Conservation (phyloP, 2,797 vertebrate species). For the Balearica regulorum region DNA sequence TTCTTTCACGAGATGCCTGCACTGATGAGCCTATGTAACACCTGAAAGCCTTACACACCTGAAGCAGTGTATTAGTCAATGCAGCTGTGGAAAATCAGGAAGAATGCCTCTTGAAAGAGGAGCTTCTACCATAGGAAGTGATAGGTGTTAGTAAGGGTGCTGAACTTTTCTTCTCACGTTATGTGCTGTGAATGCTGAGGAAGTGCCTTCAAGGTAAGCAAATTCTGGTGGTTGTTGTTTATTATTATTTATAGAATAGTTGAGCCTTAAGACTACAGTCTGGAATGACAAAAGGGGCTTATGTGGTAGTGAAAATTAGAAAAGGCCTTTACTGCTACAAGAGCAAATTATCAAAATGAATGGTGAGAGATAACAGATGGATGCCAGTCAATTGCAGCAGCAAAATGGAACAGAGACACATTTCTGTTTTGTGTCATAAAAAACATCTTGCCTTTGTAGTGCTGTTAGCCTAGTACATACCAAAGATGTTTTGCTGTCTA, state of each 20-base stretch:
- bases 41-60: not conserved
- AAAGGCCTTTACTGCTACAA: not conserved
- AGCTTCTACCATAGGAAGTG: fast-evolving
- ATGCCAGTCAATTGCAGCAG: not conserved
- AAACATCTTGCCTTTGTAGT: not conserved
- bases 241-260: fast-evolving
- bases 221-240: not conserved
- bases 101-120: not conserved
- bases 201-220: not conserved
- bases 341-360: not conserved
- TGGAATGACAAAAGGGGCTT: not conserved
- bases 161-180: fast-evolving
- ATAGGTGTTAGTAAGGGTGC: fast-evolving
- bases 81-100: not conserved
- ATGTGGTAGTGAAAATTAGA: not conserved
- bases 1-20: not conserved
- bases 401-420: not conserved
- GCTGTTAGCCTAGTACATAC: not conserved
- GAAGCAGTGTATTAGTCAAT: not conserved
- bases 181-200: fast-evolving
- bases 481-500: not conserved
- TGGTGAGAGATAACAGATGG: not conserved
- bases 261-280: not conserved
- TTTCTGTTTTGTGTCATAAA: not conserved
- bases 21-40: fast-evolving